These are phyloP conservation scores for Suricata suricatta DNA, from an alignment of 2,113 vertebrate genomes.

Conservation along the genomic window DNA sequence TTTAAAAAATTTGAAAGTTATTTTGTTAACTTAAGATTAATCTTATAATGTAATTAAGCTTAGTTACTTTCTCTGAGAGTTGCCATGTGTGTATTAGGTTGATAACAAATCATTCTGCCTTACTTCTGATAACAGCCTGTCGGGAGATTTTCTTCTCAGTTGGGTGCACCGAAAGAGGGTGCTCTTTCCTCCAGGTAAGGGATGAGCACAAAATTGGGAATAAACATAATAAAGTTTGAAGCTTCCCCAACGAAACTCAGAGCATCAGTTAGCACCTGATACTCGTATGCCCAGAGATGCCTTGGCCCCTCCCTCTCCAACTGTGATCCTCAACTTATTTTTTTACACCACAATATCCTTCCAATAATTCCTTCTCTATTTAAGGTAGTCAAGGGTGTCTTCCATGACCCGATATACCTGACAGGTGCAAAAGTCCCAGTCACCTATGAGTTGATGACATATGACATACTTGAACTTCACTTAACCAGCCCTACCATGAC, in stretches of 20 bases:
- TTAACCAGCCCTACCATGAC: neutral
- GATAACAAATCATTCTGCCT: neutral
- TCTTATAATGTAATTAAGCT: neutral
- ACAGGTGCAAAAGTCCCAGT: neutral
- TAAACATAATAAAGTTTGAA: neutral
- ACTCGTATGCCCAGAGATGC: neutral
- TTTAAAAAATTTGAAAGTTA: constrained; percentile 57
- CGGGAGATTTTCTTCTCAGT: neutral
- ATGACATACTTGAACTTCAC: neutral
- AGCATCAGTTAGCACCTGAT: neutral
- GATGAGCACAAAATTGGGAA: neutral
- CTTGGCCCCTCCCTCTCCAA: neutral
- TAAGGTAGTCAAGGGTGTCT: neutral
- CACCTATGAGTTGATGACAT: neutral
- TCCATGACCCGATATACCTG: neutral
- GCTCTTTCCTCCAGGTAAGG: neutral
- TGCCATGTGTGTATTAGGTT: neutral
- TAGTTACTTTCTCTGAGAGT: neutral
- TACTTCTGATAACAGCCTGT: neutral
- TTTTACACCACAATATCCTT: neutral
- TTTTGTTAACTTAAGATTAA: neutral
- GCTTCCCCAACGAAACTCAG: neutral
- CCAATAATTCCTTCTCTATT: neutral
- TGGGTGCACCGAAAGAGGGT: neutral
- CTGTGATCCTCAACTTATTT: neutral